phyloP scores from a whole-genome alignment of 53 echinoderm and acorn worm genomes.

The Arbacia lixula region DNA sequence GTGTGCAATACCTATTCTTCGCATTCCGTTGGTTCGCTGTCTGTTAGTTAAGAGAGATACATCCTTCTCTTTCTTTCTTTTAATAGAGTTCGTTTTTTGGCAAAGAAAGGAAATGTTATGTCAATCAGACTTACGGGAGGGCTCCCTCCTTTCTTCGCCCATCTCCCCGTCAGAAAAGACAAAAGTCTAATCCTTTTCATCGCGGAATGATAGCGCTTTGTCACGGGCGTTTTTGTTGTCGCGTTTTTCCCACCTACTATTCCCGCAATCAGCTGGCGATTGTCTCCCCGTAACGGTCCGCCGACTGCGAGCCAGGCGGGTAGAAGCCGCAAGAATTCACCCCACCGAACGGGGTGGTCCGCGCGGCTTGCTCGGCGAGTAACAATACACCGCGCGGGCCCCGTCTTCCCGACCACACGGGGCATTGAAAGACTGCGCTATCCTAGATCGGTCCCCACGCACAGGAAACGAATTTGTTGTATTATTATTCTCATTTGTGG shows the following conservation, averaged over 20 bases:
- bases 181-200: slow-evolving; percentile 30
- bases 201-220: slow-evolving; percentile 10
- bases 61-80: no score
- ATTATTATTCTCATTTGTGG: slow-evolving; percentile 41
- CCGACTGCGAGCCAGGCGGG: not conserved
- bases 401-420: no score
- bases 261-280: slow-evolving; percentile 38
- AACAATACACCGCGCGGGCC: no score
- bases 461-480: slow-evolving; percentile 48
- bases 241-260: slow-evolving; percentile 11
- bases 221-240: slow-evolving; percentile 14
- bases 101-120: no score
- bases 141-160: no score
- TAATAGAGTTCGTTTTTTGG: no score
- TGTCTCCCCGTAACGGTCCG: slow-evolving; percentile 38
- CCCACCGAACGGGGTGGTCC: slow-evolving; percentile 32
- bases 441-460: no score
- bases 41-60: no score
- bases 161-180: slow-evolving; percentile 39
- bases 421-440: no score
- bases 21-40: no score
- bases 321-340: slow-evolving; percentile 49
- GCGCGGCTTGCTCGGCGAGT: not conserved
- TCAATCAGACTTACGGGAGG: no score
- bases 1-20: no score